A percentile compares a stretch with the other conserved stretches of the same genome.
phyloP scores from a whole-genome alignment of 2,888 invertebrate species.

The Synanthedon formicaeformis region DNA sequence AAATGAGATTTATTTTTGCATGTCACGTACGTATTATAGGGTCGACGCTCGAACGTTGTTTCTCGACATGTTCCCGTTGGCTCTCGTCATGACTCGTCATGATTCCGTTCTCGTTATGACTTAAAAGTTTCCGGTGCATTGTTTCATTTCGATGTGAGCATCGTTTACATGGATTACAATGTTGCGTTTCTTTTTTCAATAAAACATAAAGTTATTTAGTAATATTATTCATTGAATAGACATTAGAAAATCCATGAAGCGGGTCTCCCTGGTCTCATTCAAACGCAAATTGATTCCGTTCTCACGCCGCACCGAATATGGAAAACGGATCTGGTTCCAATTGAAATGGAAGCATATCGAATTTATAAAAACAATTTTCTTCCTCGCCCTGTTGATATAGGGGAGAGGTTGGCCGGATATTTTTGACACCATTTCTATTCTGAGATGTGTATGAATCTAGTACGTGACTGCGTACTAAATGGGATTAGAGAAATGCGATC shows the following conservation, averaged over 20 bases:
- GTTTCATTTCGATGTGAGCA: too few species aligned
- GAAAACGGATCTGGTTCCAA: conserved; percentile 43
- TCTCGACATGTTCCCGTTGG: neutral
- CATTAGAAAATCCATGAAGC: conserved; percentile 33
- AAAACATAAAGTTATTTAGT: conserved; percentile 3
- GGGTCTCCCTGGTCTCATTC: conserved; percentile 27
- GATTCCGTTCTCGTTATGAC: too few species aligned
- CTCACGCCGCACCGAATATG: conserved; percentile 35
- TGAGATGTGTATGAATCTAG: conserved; percentile 37
- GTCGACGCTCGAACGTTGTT: neutral
- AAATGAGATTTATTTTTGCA: neutral
- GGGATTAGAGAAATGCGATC: conserved; percentile 27
- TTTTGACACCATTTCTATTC: conserved; percentile 43
- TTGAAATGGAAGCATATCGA: conserved; percentile 64
- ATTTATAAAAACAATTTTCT: conserved; percentile 66
- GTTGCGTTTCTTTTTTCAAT: conserved; percentile 13
- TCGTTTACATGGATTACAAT: too few species aligned
- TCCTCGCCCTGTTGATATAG: conserved; percentile 48
- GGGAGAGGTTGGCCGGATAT: conserved; percentile 30
- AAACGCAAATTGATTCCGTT: conserved; percentile 49
- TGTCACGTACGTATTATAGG: neutral
- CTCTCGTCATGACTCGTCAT: too few species aligned
- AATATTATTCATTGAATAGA: conserved; percentile 10
- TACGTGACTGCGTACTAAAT: conserved; percentile 45
- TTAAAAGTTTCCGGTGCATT: too few species aligned